Percentiles rank a stretch among this genome's conserved stretches.
These are phyloP conservation scores for Zeuzera pyrina DNA, from an alignment of 2,888 invertebrate species.

Conservation along the genomic window DNA sequence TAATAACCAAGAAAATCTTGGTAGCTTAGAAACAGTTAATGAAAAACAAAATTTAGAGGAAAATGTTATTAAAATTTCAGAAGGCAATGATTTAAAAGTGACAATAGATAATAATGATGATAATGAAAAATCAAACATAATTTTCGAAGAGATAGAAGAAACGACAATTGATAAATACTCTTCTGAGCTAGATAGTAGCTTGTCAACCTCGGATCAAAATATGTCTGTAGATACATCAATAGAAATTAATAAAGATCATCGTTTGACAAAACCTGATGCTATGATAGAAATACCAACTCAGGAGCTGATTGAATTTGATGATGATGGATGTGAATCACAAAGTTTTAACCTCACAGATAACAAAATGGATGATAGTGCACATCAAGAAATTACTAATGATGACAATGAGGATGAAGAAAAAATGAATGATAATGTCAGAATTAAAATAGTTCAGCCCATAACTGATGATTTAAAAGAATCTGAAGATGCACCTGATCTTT, in stretches of 20 bases:
- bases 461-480: too few relatives aligned
- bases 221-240: constrained; percentile 5
- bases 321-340: not conserved
- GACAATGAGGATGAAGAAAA: not conserved
- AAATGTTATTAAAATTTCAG: too few relatives aligned
- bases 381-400: not conserved
- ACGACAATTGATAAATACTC: too few relatives aligned
- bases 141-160: not conserved
- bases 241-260: constrained; percentile 23
- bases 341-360: too few relatives aligned
- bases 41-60: too few relatives aligned
- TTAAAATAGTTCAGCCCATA: not conserved
- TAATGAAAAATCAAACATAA: not conserved
- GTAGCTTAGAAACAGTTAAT: too few relatives aligned
- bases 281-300: constrained; percentile 58
- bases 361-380: not conserved
- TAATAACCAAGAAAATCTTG: too few relatives aligned
- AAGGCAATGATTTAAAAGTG: not conserved
- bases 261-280: constrained; percentile 41
- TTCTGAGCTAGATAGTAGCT: too few relatives aligned
- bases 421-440: not conserved
- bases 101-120: not conserved
- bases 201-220: too few relatives aligned
- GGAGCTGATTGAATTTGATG: constrained; percentile 26
- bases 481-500: not conserved